Conservation (phyloP, 2,888 invertebrate genomes). For the Branchellion lobata region DNA sequence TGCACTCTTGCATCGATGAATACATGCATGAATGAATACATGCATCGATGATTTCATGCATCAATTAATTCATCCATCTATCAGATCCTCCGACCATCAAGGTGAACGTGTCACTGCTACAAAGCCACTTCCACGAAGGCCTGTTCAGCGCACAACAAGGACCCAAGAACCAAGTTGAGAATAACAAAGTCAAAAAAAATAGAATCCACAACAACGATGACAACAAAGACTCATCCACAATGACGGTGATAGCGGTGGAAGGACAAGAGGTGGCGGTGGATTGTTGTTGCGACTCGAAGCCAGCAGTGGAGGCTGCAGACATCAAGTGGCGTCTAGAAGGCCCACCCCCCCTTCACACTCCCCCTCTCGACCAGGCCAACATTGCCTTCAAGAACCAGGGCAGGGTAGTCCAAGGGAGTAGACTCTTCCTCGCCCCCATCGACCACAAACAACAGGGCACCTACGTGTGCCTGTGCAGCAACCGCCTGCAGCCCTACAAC, state of each 20-base stretch:
- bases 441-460: background rate
- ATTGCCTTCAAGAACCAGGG: too few relatives aligned
- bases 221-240: background rate
- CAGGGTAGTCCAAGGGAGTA: background rate
- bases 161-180: background rate
- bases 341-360: too few relatives aligned
- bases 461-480: background rate
- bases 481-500: constrained; percentile 5
- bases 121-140: background rate
- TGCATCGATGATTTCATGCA: too few relatives aligned
- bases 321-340: background rate
- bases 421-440: background rate
- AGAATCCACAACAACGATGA: background rate
- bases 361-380: too few relatives aligned
- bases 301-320: background rate
- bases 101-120: background rate
- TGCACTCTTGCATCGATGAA: too few relatives aligned
- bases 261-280: background rate
- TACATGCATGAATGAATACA: too few relatives aligned
- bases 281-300: background rate
- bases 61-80: background rate
- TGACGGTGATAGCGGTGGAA: background rate
- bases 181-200: too few relatives aligned
- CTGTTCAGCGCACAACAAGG: background rate
- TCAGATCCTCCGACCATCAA: constrained; percentile 4